Evolutionary conservation across 2,888 invertebrate genomes (phyloP).

Genomic region (Agrochola circellaris): DNA sequence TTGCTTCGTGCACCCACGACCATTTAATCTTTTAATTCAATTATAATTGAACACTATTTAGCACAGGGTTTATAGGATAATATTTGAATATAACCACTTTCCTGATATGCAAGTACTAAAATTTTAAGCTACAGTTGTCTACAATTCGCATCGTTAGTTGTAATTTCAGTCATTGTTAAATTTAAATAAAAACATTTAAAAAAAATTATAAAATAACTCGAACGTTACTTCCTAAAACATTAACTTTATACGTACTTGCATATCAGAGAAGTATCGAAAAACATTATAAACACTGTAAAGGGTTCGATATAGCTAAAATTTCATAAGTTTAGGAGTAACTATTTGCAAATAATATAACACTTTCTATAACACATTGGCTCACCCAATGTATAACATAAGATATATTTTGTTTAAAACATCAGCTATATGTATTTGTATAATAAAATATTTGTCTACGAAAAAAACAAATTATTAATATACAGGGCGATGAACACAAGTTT

Average conservation of each 20-base stretch:
- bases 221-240: slow-evolving; percentile 39
- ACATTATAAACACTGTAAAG: slow-evolving; percentile 54
- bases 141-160: slow-evolving; percentile 29
- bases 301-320: slow-evolving; percentile 38
- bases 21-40: slow-evolving; percentile 65
- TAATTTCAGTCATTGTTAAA: slow-evolving; percentile 53
- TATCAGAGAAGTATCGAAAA: slow-evolving; percentile 45
- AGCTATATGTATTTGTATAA: slow-evolving; percentile 37
- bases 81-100: slow-evolving; percentile 39
- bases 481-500: slow-evolving; percentile 1
- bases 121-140: slow-evolving; percentile 36
- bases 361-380: slow-evolving; percentile 31
- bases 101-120: slow-evolving; percentile 53
- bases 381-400: slow-evolving; percentile 45
- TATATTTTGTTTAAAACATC: slow-evolving; percentile 49
- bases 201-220: slow-evolving; percentile 10
- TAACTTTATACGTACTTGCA: slow-evolving; percentile 49
- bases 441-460: slow-evolving; percentile 46
- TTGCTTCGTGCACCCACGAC: slow-evolving; percentile 81
- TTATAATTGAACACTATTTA: slow-evolving; percentile 76
- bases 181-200: slow-evolving; percentile 28
- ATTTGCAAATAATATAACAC: slow-evolving; percentile 50
- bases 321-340: slow-evolving; percentile 48
- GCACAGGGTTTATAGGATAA: slow-evolving; percentile 65
- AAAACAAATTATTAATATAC: slow-evolving; percentile 2